Base-by-base conservation (phyloP, 2,888 invertebrate species). In the Drosophila rellima region DNA sequence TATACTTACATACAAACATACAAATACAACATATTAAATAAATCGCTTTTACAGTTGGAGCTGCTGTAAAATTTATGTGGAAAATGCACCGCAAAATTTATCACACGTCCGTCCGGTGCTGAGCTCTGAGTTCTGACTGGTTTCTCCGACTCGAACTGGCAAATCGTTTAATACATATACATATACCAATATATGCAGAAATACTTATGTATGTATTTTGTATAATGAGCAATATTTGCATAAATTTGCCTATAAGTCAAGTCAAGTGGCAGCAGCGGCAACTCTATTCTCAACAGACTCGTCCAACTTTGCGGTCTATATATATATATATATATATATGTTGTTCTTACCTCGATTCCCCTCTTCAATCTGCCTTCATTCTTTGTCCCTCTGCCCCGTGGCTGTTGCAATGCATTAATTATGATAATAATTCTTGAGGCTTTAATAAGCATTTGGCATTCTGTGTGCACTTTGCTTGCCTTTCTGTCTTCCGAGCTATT, bases 361-460 rank as follows among this genome's bases (percentile, higher is more conserved):
- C n/a, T 1, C 29, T 13, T n/a, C n/a, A 18, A 8, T 2, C 17
- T 13, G 0, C 11, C n/a, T 11, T 15, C 15, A 17, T 2, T 23
- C 17, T 26, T 6, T 17, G 6, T 11, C 37, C 13, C 31, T n/a
- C 10, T 37, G 33, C 26, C 39, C 47, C 31, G 20, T 23, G 50
- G 62, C 51, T 63, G 20, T 50, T 54, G 56, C 66, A 52, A 56
- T 70, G 80, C 83, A 86, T 84, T 88, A 84, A 84, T 84, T 88
- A 86, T 86, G 89, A 86, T 88, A 88, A 83, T 88, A 86, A 81
- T 84, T 83, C 81, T 70, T 62, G 63, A 48, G 67, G 69, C 86
- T 78, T 86, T 83, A 86, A 83, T 82, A 86, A 82, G 71, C 80
- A 78, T 69, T 78, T 68, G 64, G 57, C 52, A 74, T 78, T 63